Conservation (phyloP, 2,113 vertebrate species). For the Syrrhaptes paradoxus region DNA sequence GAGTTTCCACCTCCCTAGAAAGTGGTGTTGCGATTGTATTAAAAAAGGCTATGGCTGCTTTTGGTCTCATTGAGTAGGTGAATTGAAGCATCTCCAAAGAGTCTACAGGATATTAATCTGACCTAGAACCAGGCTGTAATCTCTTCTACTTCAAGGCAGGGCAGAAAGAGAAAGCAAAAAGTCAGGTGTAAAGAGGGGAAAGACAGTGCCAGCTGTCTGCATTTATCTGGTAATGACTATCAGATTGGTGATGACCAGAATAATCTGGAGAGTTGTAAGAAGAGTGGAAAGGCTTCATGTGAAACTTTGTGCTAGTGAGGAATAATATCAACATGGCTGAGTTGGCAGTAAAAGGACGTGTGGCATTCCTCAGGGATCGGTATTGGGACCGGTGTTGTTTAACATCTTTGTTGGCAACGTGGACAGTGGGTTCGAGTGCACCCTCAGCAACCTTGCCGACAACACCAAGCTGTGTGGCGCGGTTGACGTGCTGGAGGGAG, state of each 20-base stretch:
- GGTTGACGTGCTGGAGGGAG: too few species aligned
- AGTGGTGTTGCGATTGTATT: accelerated
- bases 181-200: background rate
- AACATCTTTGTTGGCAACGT: too few species aligned
- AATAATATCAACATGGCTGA: background rate
- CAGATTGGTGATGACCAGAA: background rate
- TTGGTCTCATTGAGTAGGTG: background rate
- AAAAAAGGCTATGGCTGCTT: background rate
- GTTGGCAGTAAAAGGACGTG: too few species aligned
- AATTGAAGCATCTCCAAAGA: background rate
- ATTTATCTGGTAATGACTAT: background rate
- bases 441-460: too few species aligned
- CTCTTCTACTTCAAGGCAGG: background rate
- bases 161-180: background rate
- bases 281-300: background rate
- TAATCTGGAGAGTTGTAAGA: background rate
- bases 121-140: background rate
- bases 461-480: too few species aligned
- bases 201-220: background rate
- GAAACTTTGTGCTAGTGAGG: background rate
- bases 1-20: background rate
- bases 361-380: too few species aligned
- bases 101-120: background rate
- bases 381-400: too few species aligned
- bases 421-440: too few species aligned